Conservation (phyloP, 2,797 vertebrate species). For the Todus mexicanus region DNA sequence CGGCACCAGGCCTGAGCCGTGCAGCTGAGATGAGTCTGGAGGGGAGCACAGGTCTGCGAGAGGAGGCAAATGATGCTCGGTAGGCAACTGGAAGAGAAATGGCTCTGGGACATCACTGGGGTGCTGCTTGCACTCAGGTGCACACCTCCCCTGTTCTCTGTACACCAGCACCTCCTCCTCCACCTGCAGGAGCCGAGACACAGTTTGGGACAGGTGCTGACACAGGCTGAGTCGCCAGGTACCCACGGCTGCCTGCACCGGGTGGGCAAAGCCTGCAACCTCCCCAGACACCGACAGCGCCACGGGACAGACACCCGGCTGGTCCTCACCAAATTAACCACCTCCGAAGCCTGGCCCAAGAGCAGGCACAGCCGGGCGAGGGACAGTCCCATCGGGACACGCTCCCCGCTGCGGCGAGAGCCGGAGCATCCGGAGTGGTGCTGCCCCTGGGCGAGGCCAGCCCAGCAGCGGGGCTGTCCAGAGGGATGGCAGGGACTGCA, state of each 20-base stretch:
- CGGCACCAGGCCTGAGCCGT: not conserved
- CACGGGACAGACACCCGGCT: not conserved
- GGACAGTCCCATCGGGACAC: accelerated
- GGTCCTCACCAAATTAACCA: not conserved
- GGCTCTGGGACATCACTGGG: accelerated
- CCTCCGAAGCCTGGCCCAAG: not conserved
- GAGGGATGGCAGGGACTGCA: not conserved
- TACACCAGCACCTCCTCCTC: not conserved
- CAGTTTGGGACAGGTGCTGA: not conserved
- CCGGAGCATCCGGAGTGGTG: accelerated
- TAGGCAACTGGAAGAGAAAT: not conserved
- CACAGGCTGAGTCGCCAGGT: not conserved
- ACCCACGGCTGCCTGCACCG: not conserved
- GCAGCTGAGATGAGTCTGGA: not conserved
- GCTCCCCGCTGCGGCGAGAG: not conserved
- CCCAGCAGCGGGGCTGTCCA: no score
- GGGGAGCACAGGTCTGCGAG: not conserved
- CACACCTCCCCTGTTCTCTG: not conserved
- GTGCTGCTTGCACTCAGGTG: accelerated
- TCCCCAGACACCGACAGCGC: not conserved
- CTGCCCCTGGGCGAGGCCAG: not conserved
- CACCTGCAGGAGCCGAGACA: not conserved
- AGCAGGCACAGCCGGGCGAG: no score
- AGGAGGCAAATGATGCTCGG: accelerated
- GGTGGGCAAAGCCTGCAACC: not conserved